phyloP scores from a whole-genome alignment of 1,140 invertebrate species.

The Melanaphis sacchari region DNA sequence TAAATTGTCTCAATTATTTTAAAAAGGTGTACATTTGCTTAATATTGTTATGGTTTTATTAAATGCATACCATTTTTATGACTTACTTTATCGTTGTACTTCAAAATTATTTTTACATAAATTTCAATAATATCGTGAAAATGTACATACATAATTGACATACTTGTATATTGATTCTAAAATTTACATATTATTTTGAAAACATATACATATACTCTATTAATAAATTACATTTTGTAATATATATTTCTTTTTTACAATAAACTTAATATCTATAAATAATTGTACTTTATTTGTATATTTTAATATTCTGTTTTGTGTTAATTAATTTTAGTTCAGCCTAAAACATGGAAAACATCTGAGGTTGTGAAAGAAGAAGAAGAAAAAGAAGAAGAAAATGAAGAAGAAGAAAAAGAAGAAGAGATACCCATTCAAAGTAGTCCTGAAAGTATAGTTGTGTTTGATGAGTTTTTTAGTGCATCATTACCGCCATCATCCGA shows the following conservation, averaged over 20 bases:
- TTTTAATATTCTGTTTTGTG: background rate
- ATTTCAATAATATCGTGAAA: background rate
- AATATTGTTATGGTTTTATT: background rate
- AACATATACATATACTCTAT: background rate
- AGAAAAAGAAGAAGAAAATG: too few species aligned
- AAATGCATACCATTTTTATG: background rate
- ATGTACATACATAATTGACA: background rate
- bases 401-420: too few species aligned
- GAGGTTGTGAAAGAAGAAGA: background rate
- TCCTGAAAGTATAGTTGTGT: background rate
- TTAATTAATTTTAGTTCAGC: slow-evolving; percentile 26
- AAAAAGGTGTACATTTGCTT: background rate
- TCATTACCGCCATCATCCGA: background rate
- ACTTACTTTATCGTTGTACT: background rate
- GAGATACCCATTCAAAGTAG: background rate
- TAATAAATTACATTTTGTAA: background rate
- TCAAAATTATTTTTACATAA: background rate
- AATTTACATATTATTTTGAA: background rate
- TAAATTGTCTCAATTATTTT: background rate
- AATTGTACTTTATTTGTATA: background rate
- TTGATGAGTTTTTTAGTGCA: background rate
- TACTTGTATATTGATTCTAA: background rate
- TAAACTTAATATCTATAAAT: background rate
- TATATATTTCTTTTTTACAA: background rate
- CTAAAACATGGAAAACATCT: slow-evolving; percentile 33